These are phyloP conservation scores for Epsilonema sp. DNA, from an alignment of 2,888 invertebrate species.

Conservation along the genomic window DNA sequence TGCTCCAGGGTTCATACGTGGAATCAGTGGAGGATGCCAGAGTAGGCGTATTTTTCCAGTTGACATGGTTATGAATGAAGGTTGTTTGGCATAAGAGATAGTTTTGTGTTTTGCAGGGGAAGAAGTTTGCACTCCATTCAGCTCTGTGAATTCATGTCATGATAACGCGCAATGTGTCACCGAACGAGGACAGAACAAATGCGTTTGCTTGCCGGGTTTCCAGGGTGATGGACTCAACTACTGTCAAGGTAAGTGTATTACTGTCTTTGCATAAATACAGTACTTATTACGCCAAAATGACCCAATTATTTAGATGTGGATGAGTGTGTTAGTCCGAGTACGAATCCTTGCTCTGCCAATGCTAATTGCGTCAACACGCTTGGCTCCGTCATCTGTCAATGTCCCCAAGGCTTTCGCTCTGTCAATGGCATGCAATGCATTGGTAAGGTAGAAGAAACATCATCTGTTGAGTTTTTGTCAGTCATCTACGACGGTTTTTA, in stretches of 20 bases:
- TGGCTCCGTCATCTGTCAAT: not conserved
- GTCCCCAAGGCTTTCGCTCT: not conserved
- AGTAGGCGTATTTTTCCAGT: no score
- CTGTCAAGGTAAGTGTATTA: not conserved
- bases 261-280: no score
- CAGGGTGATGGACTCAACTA: not conserved
- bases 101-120: no score
- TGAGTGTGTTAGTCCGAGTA: not conserved
- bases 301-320: not conserved
- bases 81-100: no score
- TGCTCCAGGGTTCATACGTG: not conserved
- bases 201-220: not conserved
- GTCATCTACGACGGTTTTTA: not conserved
- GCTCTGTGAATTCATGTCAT: not conserved
- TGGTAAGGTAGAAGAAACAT: no score
- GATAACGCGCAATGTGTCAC: not conserved
- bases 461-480: not conserved
- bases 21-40: not conserved
- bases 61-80: no score
- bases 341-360: not conserved
- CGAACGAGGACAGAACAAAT: not conserved
- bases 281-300: no score
- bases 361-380: not conserved
- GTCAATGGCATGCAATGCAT: not conserved
- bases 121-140: no score